Conservation (phyloP, 2,113 vertebrate species). For the Notechis scutatus region DNA sequence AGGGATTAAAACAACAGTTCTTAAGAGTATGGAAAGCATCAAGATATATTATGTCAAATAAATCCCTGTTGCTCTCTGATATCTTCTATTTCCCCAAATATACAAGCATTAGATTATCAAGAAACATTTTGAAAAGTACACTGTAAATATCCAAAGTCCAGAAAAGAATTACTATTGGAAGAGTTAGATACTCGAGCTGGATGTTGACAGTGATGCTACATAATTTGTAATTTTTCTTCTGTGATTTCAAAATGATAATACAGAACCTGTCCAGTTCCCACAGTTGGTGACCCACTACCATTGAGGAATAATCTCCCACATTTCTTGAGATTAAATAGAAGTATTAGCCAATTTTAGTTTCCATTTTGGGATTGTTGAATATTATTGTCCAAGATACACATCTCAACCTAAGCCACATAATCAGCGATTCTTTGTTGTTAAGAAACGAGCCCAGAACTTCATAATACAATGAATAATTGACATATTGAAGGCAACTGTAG, state of each 20-base stretch:
- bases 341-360: not conserved
- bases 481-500: not conserved
- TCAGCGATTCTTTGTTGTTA: not conserved
- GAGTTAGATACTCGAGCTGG: too few relatives aligned
- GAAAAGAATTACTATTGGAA: not conserved
- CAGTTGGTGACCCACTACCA: rapidly evolving
- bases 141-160: not conserved
- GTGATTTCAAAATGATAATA: not conserved
- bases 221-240: not conserved
- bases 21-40: not conserved
- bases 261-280: not conserved
- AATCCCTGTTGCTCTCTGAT: too few relatives aligned
- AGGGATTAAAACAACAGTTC: not conserved
- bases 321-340: not conserved
- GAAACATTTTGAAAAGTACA: not conserved
- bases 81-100: not conserved
- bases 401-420: not conserved
- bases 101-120: not conserved
- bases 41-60: not conserved
- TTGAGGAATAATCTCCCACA: not conserved
- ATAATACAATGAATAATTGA: not conserved
- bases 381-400: not conserved
- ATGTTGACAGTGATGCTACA: too few relatives aligned
- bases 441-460: not conserved
- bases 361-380: not conserved